Evolutionary conservation across 2,113 vertebrate genomes (phyloP).

Genomic region (Pipa parva): DNA sequence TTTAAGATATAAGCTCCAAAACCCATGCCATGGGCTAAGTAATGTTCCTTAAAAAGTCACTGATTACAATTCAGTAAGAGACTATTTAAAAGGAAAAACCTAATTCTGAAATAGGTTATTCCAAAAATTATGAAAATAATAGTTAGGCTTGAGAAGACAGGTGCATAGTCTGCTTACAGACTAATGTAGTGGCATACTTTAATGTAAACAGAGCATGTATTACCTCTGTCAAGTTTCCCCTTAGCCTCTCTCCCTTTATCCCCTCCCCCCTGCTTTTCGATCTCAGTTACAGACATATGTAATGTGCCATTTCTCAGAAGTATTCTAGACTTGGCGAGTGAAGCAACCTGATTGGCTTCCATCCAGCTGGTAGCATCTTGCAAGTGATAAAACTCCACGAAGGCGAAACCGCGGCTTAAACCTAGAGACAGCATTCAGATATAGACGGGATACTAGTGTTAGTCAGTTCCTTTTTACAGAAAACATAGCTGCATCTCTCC

Average conservation of each 20-base stretch:
- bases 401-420: slow-evolving; percentile 99
- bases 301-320: slow-evolving; percentile 80
- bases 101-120: no score
- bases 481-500: slow-evolving; percentile 95
- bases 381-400: slow-evolving; percentile 99
- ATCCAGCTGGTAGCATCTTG: slow-evolving; percentile 99
- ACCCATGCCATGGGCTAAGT: no score
- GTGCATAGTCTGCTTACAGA: background rate
- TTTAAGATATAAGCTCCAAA: no score
- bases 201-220: slow-evolving; percentile 73
- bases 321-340: slow-evolving; percentile 99
- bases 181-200: slow-evolving; percentile 61
- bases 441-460: slow-evolving; percentile 99
- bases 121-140: no score
- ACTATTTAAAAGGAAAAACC: no score
- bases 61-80: no score
- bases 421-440: slow-evolving; percentile 99
- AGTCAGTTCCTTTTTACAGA: slow-evolving; percentile 91
- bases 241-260: slow-evolving; percentile 71
- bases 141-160: slow-evolving; percentile 3
- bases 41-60: no score
- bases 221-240: slow-evolving; percentile 53
- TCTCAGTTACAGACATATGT: slow-evolving; percentile 79
- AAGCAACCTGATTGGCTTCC: slow-evolving; percentile 99
- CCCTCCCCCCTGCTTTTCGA: slow-evolving; percentile 50